Percentiles rank a stretch among this genome's conserved stretches.
Evolutionary conservation across 2,797 vertebrate genomes (phyloP).

Genomic region (Poliocrania exsul): DNA sequence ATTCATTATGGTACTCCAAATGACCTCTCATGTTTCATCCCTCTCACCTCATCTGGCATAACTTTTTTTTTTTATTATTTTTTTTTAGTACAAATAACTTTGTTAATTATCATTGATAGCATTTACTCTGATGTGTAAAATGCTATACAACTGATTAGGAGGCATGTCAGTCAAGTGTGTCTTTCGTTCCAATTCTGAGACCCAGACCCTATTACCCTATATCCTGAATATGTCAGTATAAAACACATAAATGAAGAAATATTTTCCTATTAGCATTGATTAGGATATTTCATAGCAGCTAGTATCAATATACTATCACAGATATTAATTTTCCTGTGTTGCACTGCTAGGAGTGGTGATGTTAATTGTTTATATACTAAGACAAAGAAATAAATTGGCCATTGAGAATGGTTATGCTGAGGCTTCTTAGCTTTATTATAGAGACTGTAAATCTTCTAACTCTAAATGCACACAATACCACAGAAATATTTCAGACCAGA

Average conservation of each 20-base stretch:
- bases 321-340: not conserved
- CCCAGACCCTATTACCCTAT: not conserved
- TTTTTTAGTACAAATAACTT: not conserved
- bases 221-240: not conserved
- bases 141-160: not conserved
- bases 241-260: not conserved
- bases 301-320: not conserved
- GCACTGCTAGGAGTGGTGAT: not conserved
- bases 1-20: not conserved
- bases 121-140: not conserved
- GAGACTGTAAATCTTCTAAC: slow-evolving; percentile 6
- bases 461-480: not conserved
- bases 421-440: slow-evolving; percentile 5
- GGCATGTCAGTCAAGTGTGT: not conserved
- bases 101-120: not conserved
- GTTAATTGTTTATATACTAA: slow-evolving; percentile 11
- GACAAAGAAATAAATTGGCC: not conserved
- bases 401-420: not conserved
- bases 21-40: not conserved
- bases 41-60: not conserved
- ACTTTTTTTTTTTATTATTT: not conserved
- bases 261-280: not conserved
- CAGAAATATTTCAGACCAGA: slow-evolving; percentile 52
- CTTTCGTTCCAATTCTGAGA: not conserved
- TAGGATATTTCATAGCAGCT: not conserved